Conservation (phyloP, 2,113 vertebrate genomes). For the Lathamus discolor region DNA sequence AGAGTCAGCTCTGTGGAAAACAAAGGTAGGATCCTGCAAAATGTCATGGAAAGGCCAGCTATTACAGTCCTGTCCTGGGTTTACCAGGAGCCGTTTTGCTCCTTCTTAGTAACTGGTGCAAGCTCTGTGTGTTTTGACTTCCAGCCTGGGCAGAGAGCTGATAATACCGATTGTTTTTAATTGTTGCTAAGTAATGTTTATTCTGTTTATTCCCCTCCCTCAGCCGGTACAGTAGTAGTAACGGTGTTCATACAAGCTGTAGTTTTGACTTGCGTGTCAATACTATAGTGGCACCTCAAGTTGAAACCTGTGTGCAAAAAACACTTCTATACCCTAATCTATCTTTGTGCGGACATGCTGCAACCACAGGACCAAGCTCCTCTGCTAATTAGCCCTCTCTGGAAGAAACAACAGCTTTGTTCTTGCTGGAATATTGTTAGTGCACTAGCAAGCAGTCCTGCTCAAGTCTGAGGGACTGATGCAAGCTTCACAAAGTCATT, state of each 20-base stretch:
- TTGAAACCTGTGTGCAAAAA: background rate
- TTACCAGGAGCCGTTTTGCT: no score
- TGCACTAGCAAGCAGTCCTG: background rate
- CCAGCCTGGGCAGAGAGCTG: no score
- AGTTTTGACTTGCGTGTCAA: background rate
- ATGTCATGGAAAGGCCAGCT: background rate
- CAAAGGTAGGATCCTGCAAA: background rate
- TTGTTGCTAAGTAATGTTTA: no score
- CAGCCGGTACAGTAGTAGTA: background rate
- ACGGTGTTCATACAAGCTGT: accelerated
- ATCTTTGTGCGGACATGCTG: background rate
- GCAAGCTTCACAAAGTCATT: background rate
- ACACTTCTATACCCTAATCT: background rate
- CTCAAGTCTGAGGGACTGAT: background rate
- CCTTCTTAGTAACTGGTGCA: no score
- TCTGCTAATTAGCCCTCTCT: background rate
- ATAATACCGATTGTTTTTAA: no score
- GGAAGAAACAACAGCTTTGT: background rate
- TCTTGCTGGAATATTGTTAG: background rate
- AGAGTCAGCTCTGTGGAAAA: background rate
- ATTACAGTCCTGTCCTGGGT: no score
- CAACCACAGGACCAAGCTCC: background rate
- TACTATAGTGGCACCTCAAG: background rate
- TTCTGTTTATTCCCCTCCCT: no score
- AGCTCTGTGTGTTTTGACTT: no score